phyloP scores from a whole-genome alignment of 2,797 vertebrate species.

The Lithobates sylvaticus region DNA sequence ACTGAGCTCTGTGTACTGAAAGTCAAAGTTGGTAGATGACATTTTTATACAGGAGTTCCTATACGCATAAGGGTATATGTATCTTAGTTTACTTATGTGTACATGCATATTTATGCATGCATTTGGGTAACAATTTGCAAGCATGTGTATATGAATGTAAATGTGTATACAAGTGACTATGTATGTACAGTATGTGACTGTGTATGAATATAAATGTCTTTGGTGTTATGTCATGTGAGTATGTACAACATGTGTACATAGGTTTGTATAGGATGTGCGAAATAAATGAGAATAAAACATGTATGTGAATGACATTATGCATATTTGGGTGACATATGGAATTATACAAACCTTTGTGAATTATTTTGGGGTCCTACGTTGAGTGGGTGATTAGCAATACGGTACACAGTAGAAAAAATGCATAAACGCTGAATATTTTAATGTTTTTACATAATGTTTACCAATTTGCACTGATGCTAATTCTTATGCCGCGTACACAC shows the following conservation, averaged over 20 bases:
- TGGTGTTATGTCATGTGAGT: background rate
- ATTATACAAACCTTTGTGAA: too few relatives aligned
- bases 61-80: too few relatives aligned
- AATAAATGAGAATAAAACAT: too few relatives aligned
- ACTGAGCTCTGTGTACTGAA: too few relatives aligned
- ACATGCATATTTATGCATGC: background rate
- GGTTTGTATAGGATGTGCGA: background rate
- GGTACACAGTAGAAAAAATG: too few relatives aligned
- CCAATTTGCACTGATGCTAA: too few relatives aligned
- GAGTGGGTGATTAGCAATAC: too few relatives aligned
- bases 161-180: background rate
- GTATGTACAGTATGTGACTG: background rate
- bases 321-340: too few relatives aligned
- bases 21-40: background rate
- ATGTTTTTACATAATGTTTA: too few relatives aligned
- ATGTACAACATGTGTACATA: background rate
- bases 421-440: too few relatives aligned
- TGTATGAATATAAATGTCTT: background rate
- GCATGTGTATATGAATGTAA: background rate
- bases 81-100: background rate
- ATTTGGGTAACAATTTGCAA: background rate
- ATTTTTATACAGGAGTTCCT: too few relatives aligned
- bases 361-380: background rate
- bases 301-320: background rate
- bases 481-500: too few relatives aligned